A percentile compares a stretch with the other conserved stretches of the same genome.
These are phyloP conservation scores for Datnioides undecimradiatus DNA, from an alignment of 2,113 vertebrate genomes.

Conservation along the genomic window DNA sequence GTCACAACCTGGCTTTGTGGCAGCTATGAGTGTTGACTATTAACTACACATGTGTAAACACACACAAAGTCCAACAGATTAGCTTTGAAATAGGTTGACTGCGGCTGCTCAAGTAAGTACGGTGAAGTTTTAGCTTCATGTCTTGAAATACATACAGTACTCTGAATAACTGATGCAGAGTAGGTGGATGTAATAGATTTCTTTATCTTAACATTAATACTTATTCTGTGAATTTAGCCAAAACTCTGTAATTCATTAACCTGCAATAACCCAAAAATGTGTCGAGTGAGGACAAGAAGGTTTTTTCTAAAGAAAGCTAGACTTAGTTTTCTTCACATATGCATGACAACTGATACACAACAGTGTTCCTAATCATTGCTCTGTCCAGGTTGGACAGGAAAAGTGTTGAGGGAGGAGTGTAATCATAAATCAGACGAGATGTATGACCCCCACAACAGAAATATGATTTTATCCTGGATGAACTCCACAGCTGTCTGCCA, in stretches of 20 bases:
- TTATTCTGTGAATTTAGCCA: not conserved
- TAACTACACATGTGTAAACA: not conserved
- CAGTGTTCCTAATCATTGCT: not conserved
- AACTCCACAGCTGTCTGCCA: constrained; percentile 65
- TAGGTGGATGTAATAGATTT: not conserved
- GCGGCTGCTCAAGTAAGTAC: too few species aligned
- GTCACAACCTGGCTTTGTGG: not conserved
- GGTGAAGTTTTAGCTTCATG: not conserved
- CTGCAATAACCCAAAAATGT: constrained; percentile 10
- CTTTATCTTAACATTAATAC: not conserved
- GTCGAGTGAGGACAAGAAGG: not conserved
- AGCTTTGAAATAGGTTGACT: not conserved
- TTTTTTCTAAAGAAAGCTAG: not conserved
- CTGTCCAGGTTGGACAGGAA: constrained; percentile 17
- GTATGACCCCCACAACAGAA: constrained; percentile 42
- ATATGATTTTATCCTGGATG: constrained; percentile 56
- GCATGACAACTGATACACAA: constrained; percentile 26
- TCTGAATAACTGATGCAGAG: not conserved
- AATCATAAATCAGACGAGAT: constrained; percentile 36
- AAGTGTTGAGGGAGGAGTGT: not conserved
- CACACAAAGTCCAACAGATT: not conserved
- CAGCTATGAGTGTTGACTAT: not conserved
- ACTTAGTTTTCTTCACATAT: not conserved
- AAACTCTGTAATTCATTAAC: not conserved
- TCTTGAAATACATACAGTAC: not conserved